phyloP scores from a whole-genome alignment of 2,888 invertebrate species.

The Cerastis rubricosa region DNA sequence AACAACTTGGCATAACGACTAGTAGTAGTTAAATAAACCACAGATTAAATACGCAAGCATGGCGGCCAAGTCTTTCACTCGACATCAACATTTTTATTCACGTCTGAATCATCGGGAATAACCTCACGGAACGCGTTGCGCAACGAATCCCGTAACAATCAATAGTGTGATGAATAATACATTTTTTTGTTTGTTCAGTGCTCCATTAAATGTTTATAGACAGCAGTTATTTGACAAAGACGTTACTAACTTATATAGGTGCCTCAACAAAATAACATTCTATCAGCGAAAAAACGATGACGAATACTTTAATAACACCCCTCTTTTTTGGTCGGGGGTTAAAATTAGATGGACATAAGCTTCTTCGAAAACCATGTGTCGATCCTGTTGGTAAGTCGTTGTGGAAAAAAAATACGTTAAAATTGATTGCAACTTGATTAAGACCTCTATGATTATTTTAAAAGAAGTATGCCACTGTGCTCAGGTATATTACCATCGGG shows the following conservation, averaged over 20 bases:
- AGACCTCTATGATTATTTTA: too few relatives aligned
- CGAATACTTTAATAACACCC: background rate
- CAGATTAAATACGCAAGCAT: constrained; percentile 14
- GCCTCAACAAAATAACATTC: background rate
- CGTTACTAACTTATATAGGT: background rate
- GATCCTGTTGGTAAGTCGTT: background rate
- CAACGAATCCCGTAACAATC: constrained; percentile 60
- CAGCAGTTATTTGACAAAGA: constrained; percentile 7
- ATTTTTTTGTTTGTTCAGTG: constrained; percentile 34
- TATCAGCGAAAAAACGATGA: background rate
- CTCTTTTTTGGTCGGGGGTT: too few relatives aligned
- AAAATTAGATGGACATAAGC: background rate
- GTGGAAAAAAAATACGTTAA: background rate
- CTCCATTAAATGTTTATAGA: background rate
- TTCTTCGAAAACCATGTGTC: background rate
- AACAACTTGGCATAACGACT: constrained; percentile 21
- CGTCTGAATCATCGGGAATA: constrained; percentile 67
- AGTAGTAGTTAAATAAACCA: constrained; percentile 8
- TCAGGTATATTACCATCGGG: background rate
- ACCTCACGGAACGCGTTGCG: constrained; percentile 62
- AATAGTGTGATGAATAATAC: constrained; percentile 63
- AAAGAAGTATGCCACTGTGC: background rate
- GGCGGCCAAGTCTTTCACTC: constrained; percentile 17
- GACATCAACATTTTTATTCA: constrained; percentile 63
- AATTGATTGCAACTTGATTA: background rate